These are phyloP conservation scores for Scalopus aquaticus DNA, from an alignment of 2,113 vertebrate species.

Conservation along the genomic window DNA sequence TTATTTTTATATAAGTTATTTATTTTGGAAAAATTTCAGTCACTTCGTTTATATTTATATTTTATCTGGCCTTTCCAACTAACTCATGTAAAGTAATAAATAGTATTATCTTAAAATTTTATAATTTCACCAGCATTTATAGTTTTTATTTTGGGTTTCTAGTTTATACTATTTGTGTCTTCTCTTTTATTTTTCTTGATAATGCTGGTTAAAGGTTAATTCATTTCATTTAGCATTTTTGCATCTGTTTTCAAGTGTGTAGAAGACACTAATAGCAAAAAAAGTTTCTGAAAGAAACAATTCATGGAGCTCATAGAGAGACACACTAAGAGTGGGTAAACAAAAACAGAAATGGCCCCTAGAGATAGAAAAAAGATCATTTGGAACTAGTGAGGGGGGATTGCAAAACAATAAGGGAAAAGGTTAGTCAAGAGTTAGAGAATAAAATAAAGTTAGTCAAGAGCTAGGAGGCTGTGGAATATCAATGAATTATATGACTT, in stretches of 20 bases:
- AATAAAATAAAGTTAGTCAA: neutral
- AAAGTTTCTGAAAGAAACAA: neutral
- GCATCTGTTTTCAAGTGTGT: neutral
- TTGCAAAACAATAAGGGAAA: slow-evolving; percentile 1
- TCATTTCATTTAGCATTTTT: slow-evolving; percentile 4
- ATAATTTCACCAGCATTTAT: neutral
- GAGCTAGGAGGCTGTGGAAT: neutral
- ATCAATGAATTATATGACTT: neutral
- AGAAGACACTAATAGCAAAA: neutral
- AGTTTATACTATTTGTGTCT: neutral
- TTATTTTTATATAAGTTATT: neutral
- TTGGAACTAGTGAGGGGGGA: neutral
- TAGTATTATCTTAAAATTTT: neutral
- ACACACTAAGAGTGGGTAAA: neutral
- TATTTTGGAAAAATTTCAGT: neutral
- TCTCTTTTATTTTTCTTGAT: slow-evolving; percentile 18
- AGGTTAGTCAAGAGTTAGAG: neutral
- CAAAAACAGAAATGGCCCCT: neutral
- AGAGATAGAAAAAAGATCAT: neutral
- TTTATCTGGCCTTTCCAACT: neutral
- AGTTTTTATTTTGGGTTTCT: neutral
- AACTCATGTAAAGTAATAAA: neutral
- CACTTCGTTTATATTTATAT: neutral
- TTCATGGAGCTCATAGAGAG: neutral
- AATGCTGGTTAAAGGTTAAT: neutral